phyloP scores from a whole-genome alignment of 2,888 invertebrate species.

The Eupelmus urozonus region DNA sequence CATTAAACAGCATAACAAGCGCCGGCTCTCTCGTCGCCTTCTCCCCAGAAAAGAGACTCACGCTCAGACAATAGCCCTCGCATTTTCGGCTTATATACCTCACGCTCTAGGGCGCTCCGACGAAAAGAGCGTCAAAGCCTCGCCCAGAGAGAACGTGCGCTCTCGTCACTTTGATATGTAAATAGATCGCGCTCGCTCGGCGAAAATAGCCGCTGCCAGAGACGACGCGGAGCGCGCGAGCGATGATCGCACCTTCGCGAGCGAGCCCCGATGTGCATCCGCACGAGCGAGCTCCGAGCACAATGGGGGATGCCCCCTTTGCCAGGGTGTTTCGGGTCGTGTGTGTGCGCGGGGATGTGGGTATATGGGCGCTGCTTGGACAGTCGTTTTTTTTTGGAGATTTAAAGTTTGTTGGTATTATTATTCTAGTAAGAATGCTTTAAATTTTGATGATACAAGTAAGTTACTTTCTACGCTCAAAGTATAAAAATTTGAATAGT shows the following conservation, averaged over 20 bases:
- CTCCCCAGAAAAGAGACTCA: no score
- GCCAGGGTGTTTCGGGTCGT: no score
- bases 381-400: no score
- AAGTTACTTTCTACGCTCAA: no score
- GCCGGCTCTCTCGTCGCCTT: constrained; percentile 5
- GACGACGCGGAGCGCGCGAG: constrained; percentile 38
- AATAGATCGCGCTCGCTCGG: constrained; percentile 67
- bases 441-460: no score
- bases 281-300: constrained; percentile 25
- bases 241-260: constrained; percentile 47
- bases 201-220: background rate
- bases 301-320: constrained; percentile 29
- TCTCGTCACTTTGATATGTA: constrained; percentile 76
- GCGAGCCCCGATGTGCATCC: constrained; percentile 50
- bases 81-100: constrained; percentile 52
- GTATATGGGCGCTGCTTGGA: no score
- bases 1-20: constrained; percentile 58
- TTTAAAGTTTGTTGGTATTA: no score
- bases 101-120: background rate
- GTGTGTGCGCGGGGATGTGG: no score
- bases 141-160: background rate
- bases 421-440: no score
- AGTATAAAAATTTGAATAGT: no score
- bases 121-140: constrained; percentile 45
- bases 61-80: constrained; percentile 33